phyloP scores from a whole-genome alignment of 2,113 vertebrate species.

The Aythya baeri region DNA sequence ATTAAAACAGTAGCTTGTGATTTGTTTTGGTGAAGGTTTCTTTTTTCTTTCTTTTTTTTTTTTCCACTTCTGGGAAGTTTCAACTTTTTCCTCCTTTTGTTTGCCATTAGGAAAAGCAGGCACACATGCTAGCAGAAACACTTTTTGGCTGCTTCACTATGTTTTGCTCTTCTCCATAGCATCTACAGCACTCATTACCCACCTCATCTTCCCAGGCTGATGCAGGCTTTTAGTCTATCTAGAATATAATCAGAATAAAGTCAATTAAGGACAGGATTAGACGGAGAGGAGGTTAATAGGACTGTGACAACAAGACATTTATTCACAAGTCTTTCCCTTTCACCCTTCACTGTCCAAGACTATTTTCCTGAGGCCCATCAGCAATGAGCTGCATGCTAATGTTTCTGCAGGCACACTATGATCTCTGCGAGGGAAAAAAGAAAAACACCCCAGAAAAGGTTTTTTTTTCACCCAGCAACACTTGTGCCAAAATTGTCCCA shows the following conservation, averaged over 20 bases:
- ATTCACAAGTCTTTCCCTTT: background rate
- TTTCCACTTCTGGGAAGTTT: background rate
- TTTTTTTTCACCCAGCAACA: background rate
- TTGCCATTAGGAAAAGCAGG: background rate
- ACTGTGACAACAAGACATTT: constrained; percentile 11
- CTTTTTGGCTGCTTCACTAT: background rate
- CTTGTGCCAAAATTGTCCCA: rapidly evolving
- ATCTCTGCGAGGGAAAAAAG: background rate
- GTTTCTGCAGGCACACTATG: background rate
- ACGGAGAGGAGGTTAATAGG: constrained; percentile 15
- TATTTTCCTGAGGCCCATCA: background rate
- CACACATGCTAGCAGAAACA: rapidly evolving
- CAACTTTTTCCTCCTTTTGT: background rate
- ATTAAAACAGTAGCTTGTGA: background rate
- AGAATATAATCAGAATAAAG: constrained; percentile 40
- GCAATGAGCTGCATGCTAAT: background rate
- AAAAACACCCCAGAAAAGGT: background rate
- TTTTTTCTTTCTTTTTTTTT: no score
- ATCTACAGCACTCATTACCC: background rate
- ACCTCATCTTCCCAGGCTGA: background rate
- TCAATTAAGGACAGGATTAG: constrained; percentile 49
- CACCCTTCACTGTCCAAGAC: background rate
- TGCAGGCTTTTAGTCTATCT: background rate
- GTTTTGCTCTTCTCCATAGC: background rate
- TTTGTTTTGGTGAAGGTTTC: background rate